Base-by-base conservation (phyloP, 2,888 invertebrate species). In the Corbicula japonica region DNA sequence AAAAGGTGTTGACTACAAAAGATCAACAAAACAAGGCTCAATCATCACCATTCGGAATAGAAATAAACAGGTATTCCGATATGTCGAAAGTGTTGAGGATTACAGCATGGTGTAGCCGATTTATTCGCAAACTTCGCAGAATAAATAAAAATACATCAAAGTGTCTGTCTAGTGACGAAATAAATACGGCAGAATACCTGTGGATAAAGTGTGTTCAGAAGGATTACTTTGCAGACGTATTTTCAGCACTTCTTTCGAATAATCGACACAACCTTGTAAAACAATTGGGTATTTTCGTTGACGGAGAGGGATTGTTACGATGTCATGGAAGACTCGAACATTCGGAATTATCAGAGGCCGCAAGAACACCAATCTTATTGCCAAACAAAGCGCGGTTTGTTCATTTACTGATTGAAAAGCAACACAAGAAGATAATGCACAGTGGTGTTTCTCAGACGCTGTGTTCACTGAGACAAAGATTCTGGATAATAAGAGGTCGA, bases 191-290 rank as follows among this genome's bases (percentile, higher is more conserved):
- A 21, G 68, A 75, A 35, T 32, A n/a, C 6, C 34, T 68, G 61
- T 75, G 75, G 75, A 28, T 68, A 23, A 10, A 26, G 21, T 30
- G 61, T 52, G 41, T 44, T 41, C 41, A 74, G 32, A 18, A 52
- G 23, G 66, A 28, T 21, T 23, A 50, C 23, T 74, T 34, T 28
- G 15, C n/a, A 1, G 52, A 75, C n/a, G 61, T 68, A 21, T 32
- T 75, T 32, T 15, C 50, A 12, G 18, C 52, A 30, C 30, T 60
- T 23, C 6, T 21, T 12, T 15, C 2, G 10, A 38, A 61, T 35
- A 61, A 38, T 32, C 26, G n/a, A 32, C 50, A 75, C 23, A 41
- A 41, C 28, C 41, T 41, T 12, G 6, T 32, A 2, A 54, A 54
- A 6, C 54, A 61, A 21, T n/a, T 61, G 12, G 26, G 4, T 23